Base-by-base conservation (phyloP, 2,797 vertebrate genomes). In the Trachops cirrhosus region DNA sequence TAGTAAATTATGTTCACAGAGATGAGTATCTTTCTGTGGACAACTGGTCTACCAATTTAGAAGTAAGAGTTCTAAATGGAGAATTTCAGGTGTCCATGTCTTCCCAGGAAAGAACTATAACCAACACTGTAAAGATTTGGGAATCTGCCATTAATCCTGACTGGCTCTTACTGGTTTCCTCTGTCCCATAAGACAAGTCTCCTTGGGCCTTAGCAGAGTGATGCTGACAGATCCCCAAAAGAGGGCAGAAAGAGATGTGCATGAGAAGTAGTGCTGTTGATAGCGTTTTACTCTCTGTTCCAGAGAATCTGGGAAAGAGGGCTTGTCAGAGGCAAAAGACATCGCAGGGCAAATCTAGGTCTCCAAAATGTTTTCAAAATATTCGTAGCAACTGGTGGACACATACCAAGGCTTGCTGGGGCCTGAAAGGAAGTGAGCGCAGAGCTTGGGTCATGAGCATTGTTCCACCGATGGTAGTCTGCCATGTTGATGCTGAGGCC, bases 331-430 rank as follows among this genome's bases (percentile, higher is more conserved):
- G 29, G 83, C 39, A 92, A 88, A 82, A 89, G 41, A 46, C 8
- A 32, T 22, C 11, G 10, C 29, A 67, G 48, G 57, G n/a, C 37
- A 94, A 79, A 84, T 46, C 44, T 32, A 19, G 32, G 14, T 86
- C 44, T 67, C 39, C 48, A 44, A 59, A 59, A 59, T 37, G 22
- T 94, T 78, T 95, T 26, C 16, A 34, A 64, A 96, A 46, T 70
- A 67, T 52, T 41, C 32, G 7, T 89, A 71, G 80, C 84, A 87
- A 39, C 9, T 15, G 39, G 37, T 32, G 2, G 48, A 64, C 26
- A 46, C 9, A 32, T 19, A 29, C 21, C 32, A 71, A 50, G n/a
- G 34, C 62, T 87, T 86, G 29, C 70, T n/a, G 46, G 46, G 77
- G 16, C 37, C 59, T 5, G 22, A 59, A 46, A 70, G 73, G 29